These are phyloP conservation scores for Loxodonta africana DNA, from an alignment of 2,113 vertebrate species.

Conservation along the genomic window DNA sequence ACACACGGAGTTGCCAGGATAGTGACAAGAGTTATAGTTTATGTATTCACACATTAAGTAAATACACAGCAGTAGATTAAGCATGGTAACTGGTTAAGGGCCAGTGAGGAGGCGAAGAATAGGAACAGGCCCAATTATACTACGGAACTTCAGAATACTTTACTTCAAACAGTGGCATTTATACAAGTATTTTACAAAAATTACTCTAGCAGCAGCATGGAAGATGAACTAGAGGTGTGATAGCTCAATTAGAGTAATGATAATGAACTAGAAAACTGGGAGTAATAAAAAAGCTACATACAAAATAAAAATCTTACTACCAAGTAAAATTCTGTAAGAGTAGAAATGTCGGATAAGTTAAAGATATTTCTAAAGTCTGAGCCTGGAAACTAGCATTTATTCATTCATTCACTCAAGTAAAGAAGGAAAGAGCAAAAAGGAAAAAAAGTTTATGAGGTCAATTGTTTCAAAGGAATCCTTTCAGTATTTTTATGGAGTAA, in stretches of 20 bases:
- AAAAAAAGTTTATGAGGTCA: not conserved
- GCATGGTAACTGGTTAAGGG: not conserved
- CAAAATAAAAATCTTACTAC: not conserved
- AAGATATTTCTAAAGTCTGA: conserved; percentile 21
- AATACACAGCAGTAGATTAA: too few species aligned
- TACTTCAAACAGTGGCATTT: not conserved
- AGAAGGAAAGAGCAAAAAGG: not conserved
- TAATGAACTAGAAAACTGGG: not conserved
- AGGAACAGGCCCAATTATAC: not conserved
- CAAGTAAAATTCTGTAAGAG: not conserved
- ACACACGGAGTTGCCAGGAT: too few species aligned
- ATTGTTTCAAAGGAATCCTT: conserved; percentile 23
- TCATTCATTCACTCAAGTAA: not conserved
- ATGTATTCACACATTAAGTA: too few species aligned
- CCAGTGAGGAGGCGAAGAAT: not conserved
- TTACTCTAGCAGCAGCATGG: not conserved
- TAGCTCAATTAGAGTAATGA: not conserved
- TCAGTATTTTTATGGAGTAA: not conserved
- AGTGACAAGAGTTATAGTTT: too few species aligned
- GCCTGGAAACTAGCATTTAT: not conserved
- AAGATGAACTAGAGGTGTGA: conserved; percentile 7
- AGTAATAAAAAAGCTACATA: not conserved
- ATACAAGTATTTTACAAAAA: conserved; percentile 12
- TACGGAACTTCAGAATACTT: not conserved
- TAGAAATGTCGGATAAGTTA: not conserved